These are phyloP conservation scores for Acleris emargana DNA, from an alignment of 2,888 invertebrate species.

Conservation along the genomic window DNA sequence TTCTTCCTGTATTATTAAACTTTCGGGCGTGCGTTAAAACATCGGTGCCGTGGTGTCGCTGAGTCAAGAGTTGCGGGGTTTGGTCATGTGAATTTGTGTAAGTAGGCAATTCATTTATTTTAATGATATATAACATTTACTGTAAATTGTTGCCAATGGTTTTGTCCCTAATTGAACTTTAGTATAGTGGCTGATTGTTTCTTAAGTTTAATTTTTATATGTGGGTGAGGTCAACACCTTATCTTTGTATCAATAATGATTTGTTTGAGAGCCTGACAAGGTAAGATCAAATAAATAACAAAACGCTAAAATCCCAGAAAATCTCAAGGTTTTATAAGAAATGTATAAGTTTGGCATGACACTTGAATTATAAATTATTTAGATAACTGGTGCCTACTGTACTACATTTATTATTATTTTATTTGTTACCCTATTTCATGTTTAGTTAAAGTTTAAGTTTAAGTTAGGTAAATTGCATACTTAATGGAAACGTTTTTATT, in stretches of 20 bases:
- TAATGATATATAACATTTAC: neutral
- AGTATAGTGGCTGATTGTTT: conserved; percentile 3
- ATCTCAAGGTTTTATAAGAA: neutral
- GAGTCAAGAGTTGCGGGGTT: conserved; percentile 15
- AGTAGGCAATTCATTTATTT: conserved; percentile 16
- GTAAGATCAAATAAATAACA: neutral
- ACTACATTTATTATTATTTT: no score
- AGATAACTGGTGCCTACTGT: no score
- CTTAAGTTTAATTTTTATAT: conserved; percentile 7
- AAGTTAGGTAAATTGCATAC: no score
- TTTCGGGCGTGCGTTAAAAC: conserved; percentile 41
- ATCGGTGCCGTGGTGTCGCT: conserved; percentile 11
- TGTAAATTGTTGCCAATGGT: neutral
- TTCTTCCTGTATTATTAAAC: conserved; percentile 43
- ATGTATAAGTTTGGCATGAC: no score
- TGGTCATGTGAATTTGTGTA: conserved; percentile 36
- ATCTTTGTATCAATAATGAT: conserved; percentile 23
- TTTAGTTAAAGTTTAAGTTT: no score
- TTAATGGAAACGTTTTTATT: no score
- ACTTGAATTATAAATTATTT: no score
- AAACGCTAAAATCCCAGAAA: neutral
- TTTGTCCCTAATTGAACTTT: neutral
- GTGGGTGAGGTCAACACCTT: conserved; percentile 34
- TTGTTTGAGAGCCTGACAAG: conserved; percentile 16
- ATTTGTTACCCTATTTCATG: no score